Evolutionary conservation across 2,888 invertebrate species (phyloP).

Genomic region (Tricholauxania praeusta): DNA sequence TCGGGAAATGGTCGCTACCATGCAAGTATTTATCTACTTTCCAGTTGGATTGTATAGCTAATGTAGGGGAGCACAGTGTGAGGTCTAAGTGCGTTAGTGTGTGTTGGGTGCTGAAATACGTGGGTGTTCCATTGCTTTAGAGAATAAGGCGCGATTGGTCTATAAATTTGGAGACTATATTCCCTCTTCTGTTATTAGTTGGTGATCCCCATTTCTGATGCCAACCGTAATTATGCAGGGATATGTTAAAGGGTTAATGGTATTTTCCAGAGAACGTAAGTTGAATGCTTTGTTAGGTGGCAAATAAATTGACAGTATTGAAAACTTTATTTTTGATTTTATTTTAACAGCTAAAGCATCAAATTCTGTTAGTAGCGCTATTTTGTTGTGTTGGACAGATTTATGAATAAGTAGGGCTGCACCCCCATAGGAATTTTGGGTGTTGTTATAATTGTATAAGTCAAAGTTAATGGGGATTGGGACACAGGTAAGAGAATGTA

Average conservation of each 20-base stretch:
- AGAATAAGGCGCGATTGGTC: conserved; percentile 25
- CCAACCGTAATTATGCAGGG: conserved; percentile 17
- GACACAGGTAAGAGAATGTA: neutral
- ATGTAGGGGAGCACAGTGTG: conserved; percentile 35
- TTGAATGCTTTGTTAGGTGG: conserved; percentile 22
- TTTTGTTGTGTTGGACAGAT: too few species aligned
- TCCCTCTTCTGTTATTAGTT: conserved; percentile 31
- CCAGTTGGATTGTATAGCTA: conserved; percentile 33
- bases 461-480: too few species aligned
- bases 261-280: neutral
- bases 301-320: conserved; percentile 30
- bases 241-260: neutral
- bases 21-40: conserved; percentile 22
- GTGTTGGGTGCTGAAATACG: conserved; percentile 43
- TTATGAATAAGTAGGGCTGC: too few species aligned
- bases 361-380: too few species aligned
- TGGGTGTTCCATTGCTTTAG: conserved; percentile 41
- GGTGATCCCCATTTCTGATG: conserved; percentile 30
- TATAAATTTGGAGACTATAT: conserved; percentile 26
- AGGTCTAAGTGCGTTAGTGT: conserved; percentile 45
- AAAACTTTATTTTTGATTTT: conserved; percentile 35
- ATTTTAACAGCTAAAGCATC: too few species aligned
- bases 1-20: conserved; percentile 39
- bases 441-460: too few species aligned
- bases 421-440: too few species aligned